These are phyloP conservation scores for Synergus itoensis DNA, from an alignment of 2,888 invertebrate genomes.

Conservation along the genomic window DNA sequence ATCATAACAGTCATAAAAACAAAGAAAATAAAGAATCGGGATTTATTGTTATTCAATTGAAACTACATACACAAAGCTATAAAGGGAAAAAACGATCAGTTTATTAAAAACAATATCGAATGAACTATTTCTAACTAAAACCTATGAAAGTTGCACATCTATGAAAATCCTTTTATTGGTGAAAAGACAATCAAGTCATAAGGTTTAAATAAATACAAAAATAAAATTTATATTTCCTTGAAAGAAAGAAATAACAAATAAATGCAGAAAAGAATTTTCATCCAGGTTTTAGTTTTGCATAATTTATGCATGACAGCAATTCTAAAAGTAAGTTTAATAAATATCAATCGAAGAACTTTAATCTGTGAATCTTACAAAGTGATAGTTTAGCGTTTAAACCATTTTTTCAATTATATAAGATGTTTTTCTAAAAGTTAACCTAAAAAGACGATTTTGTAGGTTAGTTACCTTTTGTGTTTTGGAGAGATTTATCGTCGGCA, in stretches of 20 bases:
- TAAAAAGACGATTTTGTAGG: constrained; percentile 38
- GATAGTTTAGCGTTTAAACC: constrained; percentile 47
- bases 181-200: not conserved
- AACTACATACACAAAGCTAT: constrained; percentile 26
- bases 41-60: constrained; percentile 8
- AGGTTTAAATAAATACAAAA: not conserved
- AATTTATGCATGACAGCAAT: not conserved
- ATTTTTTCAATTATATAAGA: constrained; percentile 42
- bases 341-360: not conserved
- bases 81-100: not conserved
- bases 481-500: constrained; percentile 80
- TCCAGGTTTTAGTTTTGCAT: not conserved
- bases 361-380: not conserved
- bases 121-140: not conserved
- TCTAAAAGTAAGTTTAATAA: not conserved
- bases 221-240: not conserved
- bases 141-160: not conserved
- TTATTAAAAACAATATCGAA: not conserved
- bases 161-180: not conserved
- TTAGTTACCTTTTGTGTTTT: constrained; percentile 85
- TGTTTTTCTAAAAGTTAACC: constrained; percentile 52
- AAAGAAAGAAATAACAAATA: not conserved
- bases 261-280: not conserved
- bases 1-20: not conserved
- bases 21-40: not conserved